Evolutionary conservation across 2,113 vertebrate genomes (phyloP).

Genomic region (Saccopteryx bilineata): DNA sequence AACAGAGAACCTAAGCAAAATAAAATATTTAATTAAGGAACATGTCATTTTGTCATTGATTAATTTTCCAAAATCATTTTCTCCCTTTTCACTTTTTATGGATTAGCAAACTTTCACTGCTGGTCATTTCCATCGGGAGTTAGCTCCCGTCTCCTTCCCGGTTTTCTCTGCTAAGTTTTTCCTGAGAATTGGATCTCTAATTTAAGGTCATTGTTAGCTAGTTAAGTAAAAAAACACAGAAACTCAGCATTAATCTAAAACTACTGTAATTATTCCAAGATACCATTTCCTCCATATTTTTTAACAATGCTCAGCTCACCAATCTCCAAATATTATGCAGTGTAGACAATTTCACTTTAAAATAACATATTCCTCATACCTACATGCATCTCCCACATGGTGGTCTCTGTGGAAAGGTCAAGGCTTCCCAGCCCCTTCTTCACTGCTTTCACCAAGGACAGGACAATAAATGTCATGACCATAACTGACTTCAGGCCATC

Average conservation of each 20-base stretch:
- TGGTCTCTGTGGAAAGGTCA: not conserved
- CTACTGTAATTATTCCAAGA: not conserved
- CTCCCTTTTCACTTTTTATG: not conserved
- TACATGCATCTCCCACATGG: not conserved
- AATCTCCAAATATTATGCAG: not conserved
- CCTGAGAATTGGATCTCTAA: constrained; percentile 26
- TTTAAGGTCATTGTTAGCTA: not conserved
- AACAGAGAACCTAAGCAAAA: constrained; percentile 43
- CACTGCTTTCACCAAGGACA: not conserved
- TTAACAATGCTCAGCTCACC: not conserved
- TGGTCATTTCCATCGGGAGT: not conserved
- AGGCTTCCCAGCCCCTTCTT: not conserved
- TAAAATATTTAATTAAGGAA: constrained; percentile 48
- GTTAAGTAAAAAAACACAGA: constrained; percentile 33
- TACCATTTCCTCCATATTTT: not conserved
- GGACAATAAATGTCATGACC: not conserved
- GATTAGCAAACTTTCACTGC: not conserved
- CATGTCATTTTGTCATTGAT: not conserved
- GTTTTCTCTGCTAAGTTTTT: constrained; percentile 41
- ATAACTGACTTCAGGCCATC: not conserved
- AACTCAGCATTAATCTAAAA: not conserved
- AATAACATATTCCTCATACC: not conserved
- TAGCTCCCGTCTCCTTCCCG: not conserved
- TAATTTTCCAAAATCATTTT: constrained; percentile 3
- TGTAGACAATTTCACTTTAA: not conserved